These are phyloP conservation scores for Strigamia transsilvanica DNA, from an alignment of 2,888 invertebrate species.

Conservation along the genomic window DNA sequence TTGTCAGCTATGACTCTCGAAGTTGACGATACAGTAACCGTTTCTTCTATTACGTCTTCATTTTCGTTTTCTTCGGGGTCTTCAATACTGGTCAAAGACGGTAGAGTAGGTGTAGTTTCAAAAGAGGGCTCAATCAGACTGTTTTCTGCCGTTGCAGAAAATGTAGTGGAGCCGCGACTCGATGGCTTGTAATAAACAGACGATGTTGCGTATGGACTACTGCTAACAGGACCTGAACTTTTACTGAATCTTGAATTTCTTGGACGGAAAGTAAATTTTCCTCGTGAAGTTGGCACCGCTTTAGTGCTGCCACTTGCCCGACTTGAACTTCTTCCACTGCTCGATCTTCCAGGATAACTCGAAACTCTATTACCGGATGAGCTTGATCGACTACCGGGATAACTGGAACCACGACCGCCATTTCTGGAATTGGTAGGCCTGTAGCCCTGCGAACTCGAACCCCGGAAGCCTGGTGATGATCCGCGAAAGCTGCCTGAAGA, in stretches of 20 bases:
- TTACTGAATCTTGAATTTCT: constrained; percentile 51
- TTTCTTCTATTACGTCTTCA: constrained; percentile 46
- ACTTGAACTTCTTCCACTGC: constrained; percentile 31
- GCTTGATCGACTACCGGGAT: constrained; percentile 26
- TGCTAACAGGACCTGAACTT: not conserved
- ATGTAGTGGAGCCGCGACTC: not conserved
- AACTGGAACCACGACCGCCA: constrained; percentile 48
- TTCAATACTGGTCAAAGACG: constrained; percentile 39
- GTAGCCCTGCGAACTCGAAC: constrained; percentile 28
- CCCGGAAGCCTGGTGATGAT: constrained; percentile 39
- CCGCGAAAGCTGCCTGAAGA: constrained; percentile 17
- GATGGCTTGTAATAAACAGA: constrained; percentile 5
- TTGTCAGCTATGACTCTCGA: not conserved
- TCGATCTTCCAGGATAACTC: not conserved
- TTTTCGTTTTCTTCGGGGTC: constrained; percentile 24
- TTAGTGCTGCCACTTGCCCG: constrained; percentile 8
- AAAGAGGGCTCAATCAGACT: constrained; percentile 40
- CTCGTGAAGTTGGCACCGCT: not conserved
- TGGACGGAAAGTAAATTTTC: constrained; percentile 50
- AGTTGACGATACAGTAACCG: not conserved
- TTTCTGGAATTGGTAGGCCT: not conserved
- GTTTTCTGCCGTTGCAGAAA: not conserved
- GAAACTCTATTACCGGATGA: constrained; percentile 16
- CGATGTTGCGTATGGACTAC: constrained; percentile 6
- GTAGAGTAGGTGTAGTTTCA: constrained; percentile 48